These are phyloP conservation scores for Noturus placidus DNA, from an alignment of 2,113 vertebrate species.

Conservation along the genomic window DNA sequence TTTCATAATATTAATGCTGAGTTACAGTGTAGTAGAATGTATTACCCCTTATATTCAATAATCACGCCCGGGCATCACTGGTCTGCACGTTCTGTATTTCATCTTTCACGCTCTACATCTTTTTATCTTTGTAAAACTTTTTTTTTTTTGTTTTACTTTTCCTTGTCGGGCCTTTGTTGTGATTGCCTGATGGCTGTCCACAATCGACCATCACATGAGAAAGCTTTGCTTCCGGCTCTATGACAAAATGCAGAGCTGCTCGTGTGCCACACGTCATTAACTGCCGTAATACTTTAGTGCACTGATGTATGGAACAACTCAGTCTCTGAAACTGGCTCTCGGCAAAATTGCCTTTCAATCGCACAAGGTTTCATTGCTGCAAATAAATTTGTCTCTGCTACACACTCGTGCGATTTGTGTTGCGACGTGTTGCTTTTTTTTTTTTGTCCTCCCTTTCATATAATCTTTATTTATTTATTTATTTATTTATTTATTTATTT, in stretches of 20 bases:
- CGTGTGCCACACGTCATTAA: constrained; percentile 74
- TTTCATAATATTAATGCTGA: neutral
- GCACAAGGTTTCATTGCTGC: constrained; percentile 50
- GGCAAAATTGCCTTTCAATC: constrained; percentile 64
- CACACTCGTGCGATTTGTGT: constrained; percentile 43
- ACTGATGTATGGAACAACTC: constrained; percentile 71
- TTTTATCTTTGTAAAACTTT: constrained; percentile 21
- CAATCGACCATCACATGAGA: constrained; percentile 63
- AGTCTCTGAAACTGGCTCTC: constrained; percentile 66
- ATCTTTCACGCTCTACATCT: constrained; percentile 19
- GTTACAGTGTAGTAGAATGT: neutral
- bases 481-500: constrained; percentile 20
- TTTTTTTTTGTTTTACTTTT: constrained; percentile 44
- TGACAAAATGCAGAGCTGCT: constrained; percentile 70
- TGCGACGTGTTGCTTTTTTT: constrained; percentile 13
- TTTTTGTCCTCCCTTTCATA: neutral
- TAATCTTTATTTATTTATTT: neutral
- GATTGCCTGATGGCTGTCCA: constrained; percentile 67
- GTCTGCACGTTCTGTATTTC: neutral
- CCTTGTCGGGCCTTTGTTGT: constrained; percentile 57
- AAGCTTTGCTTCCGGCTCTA: constrained; percentile 64
- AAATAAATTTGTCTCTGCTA: constrained; percentile 59
- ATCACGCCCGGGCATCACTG: neutral
- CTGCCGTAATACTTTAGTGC: constrained; percentile 70
- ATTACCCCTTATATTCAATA: neutral